Evolutionary conservation across 1,140 invertebrate genomes (phyloP), one percentile per base, ranked within the genome.

Genomic region (Vanessa atalanta): DNA sequence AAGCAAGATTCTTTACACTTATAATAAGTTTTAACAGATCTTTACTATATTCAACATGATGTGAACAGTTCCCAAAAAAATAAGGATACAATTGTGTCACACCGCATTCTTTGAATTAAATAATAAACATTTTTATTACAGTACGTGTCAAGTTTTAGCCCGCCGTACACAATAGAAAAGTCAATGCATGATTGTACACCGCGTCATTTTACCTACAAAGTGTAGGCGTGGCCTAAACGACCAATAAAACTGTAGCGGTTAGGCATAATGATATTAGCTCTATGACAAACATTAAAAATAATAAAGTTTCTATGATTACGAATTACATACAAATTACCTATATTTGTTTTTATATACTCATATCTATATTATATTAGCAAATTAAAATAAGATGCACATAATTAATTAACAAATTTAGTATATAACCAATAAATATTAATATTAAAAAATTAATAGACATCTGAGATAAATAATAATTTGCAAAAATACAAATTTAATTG

Each of bases 241-340:
- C 82, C 81, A 83, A 84, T 85, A 82, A 79, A 80, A 85, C 68
- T 79, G 64, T 78, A 76, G 69, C 72, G 72, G 77, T 79, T 73
- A 75, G 67, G 53, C 69, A 64, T 67, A 70, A 68, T 65, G 57
- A 64, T 43, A 65, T 73, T 73, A 70, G 51, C 48, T 70, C 60
- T 57, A 37, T 31, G 57, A 37, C 23, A 61, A 61, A 37, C 26
- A 37, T 61, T 60, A 26, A 60, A 60, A 60, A 60, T 26, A 15
- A 61, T 43, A 43, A 8, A 43, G 6, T 5, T 43, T 6, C 7
- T 43, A 9, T 43, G 9, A 43, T 43, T 43, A 43, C 37, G 7
- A 8, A 43, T 43, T 43, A 11, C 37, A 43, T 9, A 43, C 7
- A 43, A 43, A 43, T 43, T 43, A 43, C 6, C 8, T 8, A 43